phyloP scores from a whole-genome alignment of 2,113 vertebrate species.

The Rallus limicola region DNA sequence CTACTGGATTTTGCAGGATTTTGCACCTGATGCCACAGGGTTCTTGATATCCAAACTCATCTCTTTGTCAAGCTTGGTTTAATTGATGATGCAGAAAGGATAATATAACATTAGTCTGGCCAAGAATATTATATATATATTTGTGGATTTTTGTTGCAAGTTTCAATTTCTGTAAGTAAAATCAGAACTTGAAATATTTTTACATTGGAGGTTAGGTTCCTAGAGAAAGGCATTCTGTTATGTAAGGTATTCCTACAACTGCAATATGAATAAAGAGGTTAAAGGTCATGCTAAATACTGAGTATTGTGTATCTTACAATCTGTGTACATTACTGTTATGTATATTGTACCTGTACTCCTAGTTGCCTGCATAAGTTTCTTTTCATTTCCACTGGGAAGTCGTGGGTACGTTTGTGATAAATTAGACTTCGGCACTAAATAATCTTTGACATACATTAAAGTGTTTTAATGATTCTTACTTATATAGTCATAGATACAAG shows the following conservation, averaged over 20 bases:
- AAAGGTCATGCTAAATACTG: neutral
- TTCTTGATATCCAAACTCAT: neutral
- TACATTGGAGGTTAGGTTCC: neutral
- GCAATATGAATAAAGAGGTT: neutral
- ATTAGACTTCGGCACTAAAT: neutral
- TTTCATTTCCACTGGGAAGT: neutral
- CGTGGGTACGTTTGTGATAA: neutral
- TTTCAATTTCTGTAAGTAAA: neutral
- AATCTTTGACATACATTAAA: neutral
- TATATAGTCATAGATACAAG: neutral
- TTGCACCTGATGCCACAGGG: neutral
- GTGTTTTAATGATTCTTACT: neutral
- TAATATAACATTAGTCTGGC: neutral
- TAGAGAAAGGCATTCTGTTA: neutral
- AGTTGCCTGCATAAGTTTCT: neutral
- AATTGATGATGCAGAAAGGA: neutral
- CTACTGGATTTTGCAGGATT: neutral
- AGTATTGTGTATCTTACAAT: neutral
- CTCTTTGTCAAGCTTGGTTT: neutral
- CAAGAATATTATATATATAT: neutral
- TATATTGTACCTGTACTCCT: neutral
- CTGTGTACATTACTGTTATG: neutral
- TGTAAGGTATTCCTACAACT: neutral
- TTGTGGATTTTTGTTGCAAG: neutral
- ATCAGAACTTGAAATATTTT: neutral